Conservation (phyloP, 2,797 vertebrate genomes). For the Podarcis lilfordi region DNA sequence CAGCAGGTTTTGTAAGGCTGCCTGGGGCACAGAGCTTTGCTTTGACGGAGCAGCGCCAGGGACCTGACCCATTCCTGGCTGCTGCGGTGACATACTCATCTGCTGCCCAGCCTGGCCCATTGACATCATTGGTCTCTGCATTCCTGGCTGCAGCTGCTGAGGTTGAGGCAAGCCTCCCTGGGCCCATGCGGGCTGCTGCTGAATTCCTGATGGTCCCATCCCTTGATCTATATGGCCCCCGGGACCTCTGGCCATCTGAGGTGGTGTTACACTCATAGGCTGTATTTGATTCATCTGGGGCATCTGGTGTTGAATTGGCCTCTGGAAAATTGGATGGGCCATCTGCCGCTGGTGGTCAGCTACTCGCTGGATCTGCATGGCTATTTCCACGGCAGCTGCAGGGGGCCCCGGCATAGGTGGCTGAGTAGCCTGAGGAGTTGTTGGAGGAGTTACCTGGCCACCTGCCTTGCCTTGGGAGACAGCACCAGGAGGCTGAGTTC, state of each 20-base stretch:
- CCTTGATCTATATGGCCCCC: slow-evolving; percentile 86
- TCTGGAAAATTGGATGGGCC: slow-evolving; percentile 93
- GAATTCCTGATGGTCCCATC: slow-evolving; percentile 78
- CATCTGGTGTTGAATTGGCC: slow-evolving; percentile 88
- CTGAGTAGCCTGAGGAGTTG: slow-evolving; percentile 86
- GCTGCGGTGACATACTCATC: slow-evolving; percentile 89
- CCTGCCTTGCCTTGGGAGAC: slow-evolving; percentile 93
- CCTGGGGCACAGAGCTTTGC: slow-evolving; percentile 86
- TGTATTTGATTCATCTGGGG: slow-evolving; percentile 76
- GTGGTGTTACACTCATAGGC: slow-evolving; percentile 83
- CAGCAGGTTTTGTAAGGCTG: slow-evolving; percentile 92
- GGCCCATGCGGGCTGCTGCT: slow-evolving; percentile 85
- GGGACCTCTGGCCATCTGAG: slow-evolving; percentile 78
- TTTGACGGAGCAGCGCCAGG: slow-evolving; percentile 81
- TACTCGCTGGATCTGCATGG: slow-evolving; percentile 96
- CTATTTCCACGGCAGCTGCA: slow-evolving; percentile 93
- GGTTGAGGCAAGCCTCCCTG: slow-evolving; percentile 86
- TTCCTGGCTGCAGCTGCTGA: slow-evolving; percentile 83
- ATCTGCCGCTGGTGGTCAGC: slow-evolving; percentile 95
- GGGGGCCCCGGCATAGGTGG: slow-evolving; percentile 87
- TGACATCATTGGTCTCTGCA: slow-evolving; percentile 82
- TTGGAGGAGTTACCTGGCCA: slow-evolving; percentile 85
- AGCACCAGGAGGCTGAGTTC: slow-evolving; percentile 82
- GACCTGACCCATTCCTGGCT: slow-evolving; percentile 84
- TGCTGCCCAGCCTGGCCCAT: slow-evolving; percentile 85